These are phyloP conservation scores for Tupaia chinensis DNA, from an alignment of 2,113 vertebrate species.

Conservation along the genomic window DNA sequence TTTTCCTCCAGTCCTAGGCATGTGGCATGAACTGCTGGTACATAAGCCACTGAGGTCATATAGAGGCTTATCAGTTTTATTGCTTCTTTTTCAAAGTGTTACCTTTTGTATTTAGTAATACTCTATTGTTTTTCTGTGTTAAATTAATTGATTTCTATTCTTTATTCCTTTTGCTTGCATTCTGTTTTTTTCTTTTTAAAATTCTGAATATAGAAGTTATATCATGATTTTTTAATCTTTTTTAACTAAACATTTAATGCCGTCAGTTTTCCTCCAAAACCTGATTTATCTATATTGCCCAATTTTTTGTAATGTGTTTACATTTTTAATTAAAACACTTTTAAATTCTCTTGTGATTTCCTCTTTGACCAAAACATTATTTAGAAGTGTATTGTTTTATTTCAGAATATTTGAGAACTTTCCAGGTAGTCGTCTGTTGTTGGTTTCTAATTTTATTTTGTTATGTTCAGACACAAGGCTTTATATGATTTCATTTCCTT, in stretches of 20 bases:
- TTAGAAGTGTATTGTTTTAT: slow-evolving; percentile 25
- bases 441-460: not conserved
- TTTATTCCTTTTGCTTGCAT: not conserved
- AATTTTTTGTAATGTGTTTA: not conserved
- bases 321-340: not conserved
- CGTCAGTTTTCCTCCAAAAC: not conserved
- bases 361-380: not conserved
- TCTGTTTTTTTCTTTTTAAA: not conserved
- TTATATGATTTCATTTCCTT: not conserved
- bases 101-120: not conserved
- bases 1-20: too few species aligned
- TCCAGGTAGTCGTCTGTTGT: not conserved
- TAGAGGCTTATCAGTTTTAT: not conserved
- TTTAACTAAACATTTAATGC: not conserved
- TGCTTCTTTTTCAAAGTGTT: not conserved
- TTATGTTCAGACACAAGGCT: not conserved
- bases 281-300: not conserved
- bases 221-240: not conserved
- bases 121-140: not conserved
- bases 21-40: too few species aligned
- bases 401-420: not conserved
- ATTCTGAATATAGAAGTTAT: not conserved
- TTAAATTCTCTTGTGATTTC: not conserved
- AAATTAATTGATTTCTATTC: not conserved
- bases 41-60: not conserved